phyloP scores from a whole-genome alignment of 2,113 vertebrate genomes.

The Pteropus alecto region DNA sequence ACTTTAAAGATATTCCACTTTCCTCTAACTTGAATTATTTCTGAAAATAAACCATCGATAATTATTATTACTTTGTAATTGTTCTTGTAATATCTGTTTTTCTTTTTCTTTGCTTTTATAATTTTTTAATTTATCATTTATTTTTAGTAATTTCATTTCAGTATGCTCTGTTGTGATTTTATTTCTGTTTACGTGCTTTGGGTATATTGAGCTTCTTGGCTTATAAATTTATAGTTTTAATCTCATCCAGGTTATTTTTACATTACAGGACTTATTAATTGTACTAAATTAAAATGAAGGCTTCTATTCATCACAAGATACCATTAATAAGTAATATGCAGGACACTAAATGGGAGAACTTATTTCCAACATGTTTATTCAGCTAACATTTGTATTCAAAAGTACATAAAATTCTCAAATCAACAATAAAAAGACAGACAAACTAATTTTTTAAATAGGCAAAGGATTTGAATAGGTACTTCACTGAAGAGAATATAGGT shows the following conservation, averaged over 20 bases:
- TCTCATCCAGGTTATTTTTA: background rate
- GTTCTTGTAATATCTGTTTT: background rate
- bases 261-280: background rate
- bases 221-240: background rate
- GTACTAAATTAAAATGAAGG: background rate
- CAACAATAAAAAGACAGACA: background rate
- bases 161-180: background rate
- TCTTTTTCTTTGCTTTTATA: background rate
- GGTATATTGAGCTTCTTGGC: background rate
- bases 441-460: background rate
- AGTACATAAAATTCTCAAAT: background rate
- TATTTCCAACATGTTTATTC: background rate
- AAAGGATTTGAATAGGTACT: background rate
- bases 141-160: background rate
- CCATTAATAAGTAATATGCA: background rate
- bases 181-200: background rate
- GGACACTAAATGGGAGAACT: background rate
- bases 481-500: background rate
- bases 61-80: background rate
- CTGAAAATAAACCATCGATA: background rate
- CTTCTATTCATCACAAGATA: background rate
- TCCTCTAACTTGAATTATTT: background rate
- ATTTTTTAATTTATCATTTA: background rate
- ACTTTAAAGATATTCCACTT: background rate
- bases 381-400: background rate